Conservation (phyloP, 2,797 vertebrate genomes). For the Adelosebastes latens region DNA sequence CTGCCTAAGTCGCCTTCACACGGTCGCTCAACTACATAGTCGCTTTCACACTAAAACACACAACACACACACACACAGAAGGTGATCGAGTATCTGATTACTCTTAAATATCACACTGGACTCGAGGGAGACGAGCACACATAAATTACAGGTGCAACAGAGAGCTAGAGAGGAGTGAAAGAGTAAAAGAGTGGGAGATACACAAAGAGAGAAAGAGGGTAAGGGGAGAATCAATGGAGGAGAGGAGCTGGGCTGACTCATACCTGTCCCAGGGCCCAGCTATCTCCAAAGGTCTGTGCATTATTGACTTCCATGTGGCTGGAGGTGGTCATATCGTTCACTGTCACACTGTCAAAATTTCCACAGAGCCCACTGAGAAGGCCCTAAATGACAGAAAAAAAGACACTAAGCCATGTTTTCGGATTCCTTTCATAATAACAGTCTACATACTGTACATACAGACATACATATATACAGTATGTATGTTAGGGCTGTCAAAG, state of each 20-base stretch:
- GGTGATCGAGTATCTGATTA: conserved; percentile 75
- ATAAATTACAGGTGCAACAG: conserved; percentile 56
- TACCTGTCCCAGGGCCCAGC: conserved; percentile 97
- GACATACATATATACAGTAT: too few species aligned
- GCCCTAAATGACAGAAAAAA: conserved; percentile 42
- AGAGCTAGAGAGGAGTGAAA: conserved; percentile 29
- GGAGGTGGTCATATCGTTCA: conserved; percentile 97
- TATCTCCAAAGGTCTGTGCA: conserved; percentile 96
- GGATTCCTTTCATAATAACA: background rate
- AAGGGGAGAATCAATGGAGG: conserved; percentile 22
- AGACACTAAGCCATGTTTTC: background rate
- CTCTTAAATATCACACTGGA: conserved; percentile 76
- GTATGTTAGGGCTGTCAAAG: too few species aligned
- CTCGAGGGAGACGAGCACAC: conserved; percentile 56
- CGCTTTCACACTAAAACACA: conserved; percentile 90
- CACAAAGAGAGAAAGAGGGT: conserved; percentile 39
- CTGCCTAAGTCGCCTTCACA: conserved; percentile 96
- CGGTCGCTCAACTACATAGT: conserved; percentile 89
- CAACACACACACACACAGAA: conserved; percentile 61
- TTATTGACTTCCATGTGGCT: conserved; percentile 98
- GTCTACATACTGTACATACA: too few species aligned
- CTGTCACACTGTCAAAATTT: conserved; percentile 98
- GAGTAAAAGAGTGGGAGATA: conserved; percentile 14
- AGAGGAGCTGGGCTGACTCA: conserved; percentile 26
- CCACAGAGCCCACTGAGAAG: conserved; percentile 92